Conservation (phyloP, 2,113 vertebrate species). For the Laticauda laticaudata region DNA sequence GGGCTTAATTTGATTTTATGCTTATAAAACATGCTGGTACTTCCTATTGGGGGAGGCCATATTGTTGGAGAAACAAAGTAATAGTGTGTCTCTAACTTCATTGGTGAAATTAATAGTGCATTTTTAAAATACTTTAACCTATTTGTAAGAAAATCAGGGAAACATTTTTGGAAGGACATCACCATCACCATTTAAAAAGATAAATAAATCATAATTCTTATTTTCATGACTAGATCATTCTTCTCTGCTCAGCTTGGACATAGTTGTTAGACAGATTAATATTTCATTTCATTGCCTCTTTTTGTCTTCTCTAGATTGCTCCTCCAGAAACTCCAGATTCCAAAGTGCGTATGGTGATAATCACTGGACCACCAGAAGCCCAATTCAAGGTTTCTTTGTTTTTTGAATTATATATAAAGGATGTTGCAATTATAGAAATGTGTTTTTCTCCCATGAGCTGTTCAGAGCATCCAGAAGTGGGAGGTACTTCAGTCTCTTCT, state of each 20-base stretch:
- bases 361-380: slow-evolving; percentile 92
- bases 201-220: not conserved
- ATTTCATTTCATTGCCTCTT: not conserved
- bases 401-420: not conserved
- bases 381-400: slow-evolving; percentile 87
- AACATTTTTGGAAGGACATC: not conserved
- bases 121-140: not conserved
- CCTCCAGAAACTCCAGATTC: slow-evolving; percentile 90
- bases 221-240: too few relatives aligned
- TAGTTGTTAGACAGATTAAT: not conserved
- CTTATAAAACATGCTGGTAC: too few relatives aligned
- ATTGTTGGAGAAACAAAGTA: not conserved
- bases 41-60: too few relatives aligned
- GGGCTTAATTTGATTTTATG: too few relatives aligned
- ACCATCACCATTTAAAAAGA: not conserved
- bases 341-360: slow-evolving; percentile 93
- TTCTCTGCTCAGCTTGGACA: not conserved
- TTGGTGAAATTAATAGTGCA: not conserved
- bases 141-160: not conserved
- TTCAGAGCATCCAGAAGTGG: too few relatives aligned
- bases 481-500: too few relatives aligned
- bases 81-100: too few relatives aligned
- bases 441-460: not conserved
- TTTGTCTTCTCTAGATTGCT: slow-evolving; percentile 78
- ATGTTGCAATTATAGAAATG: not conserved